A percentile compares a stretch with the other conserved stretches of the same genome.
These are phyloP conservation scores for Lycocerus yunnanus DNA, from an alignment of 2,888 invertebrate species.

Conservation along the genomic window DNA sequence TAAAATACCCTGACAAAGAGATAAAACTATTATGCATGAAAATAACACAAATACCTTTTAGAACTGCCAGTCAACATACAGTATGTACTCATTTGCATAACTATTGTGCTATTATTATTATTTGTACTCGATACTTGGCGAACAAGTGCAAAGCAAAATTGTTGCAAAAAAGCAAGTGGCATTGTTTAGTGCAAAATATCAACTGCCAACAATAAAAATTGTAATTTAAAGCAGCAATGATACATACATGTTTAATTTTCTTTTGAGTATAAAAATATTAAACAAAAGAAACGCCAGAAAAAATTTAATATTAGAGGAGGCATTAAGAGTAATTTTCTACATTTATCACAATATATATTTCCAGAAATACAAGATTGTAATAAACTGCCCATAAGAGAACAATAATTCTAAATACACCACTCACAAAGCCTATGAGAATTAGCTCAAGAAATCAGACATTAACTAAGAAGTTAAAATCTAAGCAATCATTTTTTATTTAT, in stretches of 20 bases:
- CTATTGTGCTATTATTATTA: too few relatives aligned
- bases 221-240: not conserved
- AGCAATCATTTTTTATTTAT: not conserved
- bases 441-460: not conserved
- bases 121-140: too few relatives aligned
- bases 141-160: not conserved
- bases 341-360: conserved; percentile 18
- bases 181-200: not conserved
- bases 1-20: too few relatives aligned
- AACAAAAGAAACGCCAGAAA: not conserved
- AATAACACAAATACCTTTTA: too few relatives aligned
- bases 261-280: not conserved
- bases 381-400: conserved; percentile 28
- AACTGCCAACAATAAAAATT: not conserved
- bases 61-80: too few relatives aligned
- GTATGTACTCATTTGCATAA: too few relatives aligned
- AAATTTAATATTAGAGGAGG: not conserved
- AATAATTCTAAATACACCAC: conserved; percentile 20
- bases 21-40: too few relatives aligned
- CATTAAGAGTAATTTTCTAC: conserved; percentile 2
- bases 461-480: not conserved
- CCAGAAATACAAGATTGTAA: conserved; percentile 20
- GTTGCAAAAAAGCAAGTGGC: not conserved
- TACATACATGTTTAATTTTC: not conserved
- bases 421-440: conserved; percentile 15